Percentiles rank a stretch among this genome's conserved stretches.
Evolutionary conservation across 2,888 invertebrate species (phyloP).

Genomic region (Sarcophaga carnaria): DNA sequence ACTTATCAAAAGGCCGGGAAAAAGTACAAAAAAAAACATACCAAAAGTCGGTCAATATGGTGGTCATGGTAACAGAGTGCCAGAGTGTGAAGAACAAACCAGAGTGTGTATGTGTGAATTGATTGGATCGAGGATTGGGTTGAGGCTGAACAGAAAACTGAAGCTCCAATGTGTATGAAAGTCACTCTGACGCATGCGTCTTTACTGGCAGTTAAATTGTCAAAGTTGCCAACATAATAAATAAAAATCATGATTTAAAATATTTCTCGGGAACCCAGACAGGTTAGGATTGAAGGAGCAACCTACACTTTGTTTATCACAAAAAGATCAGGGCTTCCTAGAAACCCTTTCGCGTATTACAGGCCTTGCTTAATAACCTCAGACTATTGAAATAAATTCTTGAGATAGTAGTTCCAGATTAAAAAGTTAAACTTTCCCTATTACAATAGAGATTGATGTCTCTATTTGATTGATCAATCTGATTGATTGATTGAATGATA

Average conservation of each 20-base stretch:
- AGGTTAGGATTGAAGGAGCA: too few species aligned
- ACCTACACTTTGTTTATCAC: too few species aligned
- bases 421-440: too few species aligned
- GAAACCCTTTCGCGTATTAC: too few species aligned
- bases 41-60: constrained; percentile 18
- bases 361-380: too few species aligned
- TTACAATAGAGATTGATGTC: too few species aligned
- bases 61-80: constrained; percentile 33
- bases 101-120: constrained; percentile 13
- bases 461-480: too few species aligned
- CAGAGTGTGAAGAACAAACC: constrained; percentile 32
- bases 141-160: constrained; percentile 6
- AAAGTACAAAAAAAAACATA: constrained; percentile 20
- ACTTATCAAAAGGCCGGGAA: constrained; percentile 50
- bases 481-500: too few species aligned
- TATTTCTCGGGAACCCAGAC: background rate
- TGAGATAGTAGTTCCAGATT: too few species aligned
- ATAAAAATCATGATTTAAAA: background rate
- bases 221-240: background rate
- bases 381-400: too few species aligned
- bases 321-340: too few species aligned
- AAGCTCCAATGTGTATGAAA: constrained; percentile 38
- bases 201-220: background rate
- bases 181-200: constrained; percentile 45
- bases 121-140: background rate